Conservation (phyloP, 1,140 invertebrate species). For the Agrypnia vestita region DNA sequence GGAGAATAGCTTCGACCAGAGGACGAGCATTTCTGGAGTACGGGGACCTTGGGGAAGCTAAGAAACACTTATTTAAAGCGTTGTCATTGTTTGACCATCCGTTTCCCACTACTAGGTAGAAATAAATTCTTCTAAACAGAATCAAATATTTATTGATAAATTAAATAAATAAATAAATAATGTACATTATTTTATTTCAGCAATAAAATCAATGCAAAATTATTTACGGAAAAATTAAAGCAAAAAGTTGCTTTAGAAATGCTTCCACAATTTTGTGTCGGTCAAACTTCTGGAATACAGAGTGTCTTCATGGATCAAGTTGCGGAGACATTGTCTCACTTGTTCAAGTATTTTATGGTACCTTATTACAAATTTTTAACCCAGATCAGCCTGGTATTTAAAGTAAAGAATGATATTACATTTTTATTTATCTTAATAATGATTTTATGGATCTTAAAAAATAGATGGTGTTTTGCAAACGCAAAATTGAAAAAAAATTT, state of each 20-base stretch:
- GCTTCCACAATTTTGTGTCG: slow-evolving; percentile 10
- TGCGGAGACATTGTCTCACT: slow-evolving; percentile 68
- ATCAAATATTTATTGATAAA: background rate
- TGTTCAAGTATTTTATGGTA: slow-evolving; percentile 70
- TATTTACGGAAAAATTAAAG: slow-evolving; percentile 45
- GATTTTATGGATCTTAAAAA: too few relatives aligned
- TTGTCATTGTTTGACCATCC: slow-evolving; percentile 71
- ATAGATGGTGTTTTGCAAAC: too few relatives aligned
- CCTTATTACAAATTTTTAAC: slow-evolving; percentile 13
- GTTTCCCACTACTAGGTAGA: slow-evolving; percentile 63
- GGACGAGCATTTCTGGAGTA: slow-evolving; percentile 73
- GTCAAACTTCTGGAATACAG: slow-evolving; percentile 34
- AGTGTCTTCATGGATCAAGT: slow-evolving; percentile 70
- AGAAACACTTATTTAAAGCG: slow-evolving; percentile 71
- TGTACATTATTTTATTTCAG: slow-evolving; percentile 60
- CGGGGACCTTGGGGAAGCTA: slow-evolving; percentile 70
- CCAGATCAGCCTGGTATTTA: background rate
- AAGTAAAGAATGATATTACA: too few relatives aligned
- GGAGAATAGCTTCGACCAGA: slow-evolving; percentile 62
- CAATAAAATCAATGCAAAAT: slow-evolving; percentile 58
- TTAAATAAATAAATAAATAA: background rate
- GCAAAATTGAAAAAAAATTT: too few relatives aligned
- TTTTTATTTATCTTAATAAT: too few relatives aligned
- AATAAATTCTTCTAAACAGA: slow-evolving; percentile 4
- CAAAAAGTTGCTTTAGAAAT: slow-evolving; percentile 47